Base-by-base conservation (phyloP, 2,113 vertebrate species). In the Aythya baeri region DNA sequence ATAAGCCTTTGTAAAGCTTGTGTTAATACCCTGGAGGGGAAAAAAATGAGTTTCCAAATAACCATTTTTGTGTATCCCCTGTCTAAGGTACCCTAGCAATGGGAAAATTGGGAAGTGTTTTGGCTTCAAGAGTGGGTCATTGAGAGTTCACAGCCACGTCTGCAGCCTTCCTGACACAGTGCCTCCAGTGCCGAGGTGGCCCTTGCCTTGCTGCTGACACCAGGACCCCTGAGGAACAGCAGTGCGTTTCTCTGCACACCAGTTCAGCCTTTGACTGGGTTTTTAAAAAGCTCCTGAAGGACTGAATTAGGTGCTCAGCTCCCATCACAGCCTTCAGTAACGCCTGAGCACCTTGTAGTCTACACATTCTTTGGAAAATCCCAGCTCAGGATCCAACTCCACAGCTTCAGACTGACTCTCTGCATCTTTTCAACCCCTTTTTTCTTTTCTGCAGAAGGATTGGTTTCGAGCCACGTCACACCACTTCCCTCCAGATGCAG, bases 1-100 rank as follows among this genome's bases (percentile, higher is more conserved):
- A 96, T 82, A 94, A 97, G 97, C 83, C 93, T 97, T 98, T 96
- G 68, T 95, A 96, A 98, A 73, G 91, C 91, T 85, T 86, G 84
- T 94, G 95, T 96, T 97, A 98, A 98, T 97, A 95, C 94, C 85
- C 85, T 92, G 84, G 93, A 93, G 92, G 77, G 88, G 71, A 83
- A 93, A 83, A 93, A 94, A 96, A 97, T 89, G 71, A 93, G 88
- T 96, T 97, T 92, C 84, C 84, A 95, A 96, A 96, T 76, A 96
- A 94, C 66, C 27, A 88, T 97, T 96, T 52, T 61, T 66, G n/a
- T 70, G 55, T 81, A 89, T 91, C 84, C 95, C 83, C 68, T 96
- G 72, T 86, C 78, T 74, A 29, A 92, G 63, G 78, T 89, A 94
- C 44, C 18, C n/a, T 9, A 88, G 54, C 57, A 83, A 87, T 50